Percentiles rank a stretch among this genome's conserved stretches.
Evolutionary conservation across 2,113 vertebrate species (phyloP).

Genomic region (Amazona guildingii): DNA sequence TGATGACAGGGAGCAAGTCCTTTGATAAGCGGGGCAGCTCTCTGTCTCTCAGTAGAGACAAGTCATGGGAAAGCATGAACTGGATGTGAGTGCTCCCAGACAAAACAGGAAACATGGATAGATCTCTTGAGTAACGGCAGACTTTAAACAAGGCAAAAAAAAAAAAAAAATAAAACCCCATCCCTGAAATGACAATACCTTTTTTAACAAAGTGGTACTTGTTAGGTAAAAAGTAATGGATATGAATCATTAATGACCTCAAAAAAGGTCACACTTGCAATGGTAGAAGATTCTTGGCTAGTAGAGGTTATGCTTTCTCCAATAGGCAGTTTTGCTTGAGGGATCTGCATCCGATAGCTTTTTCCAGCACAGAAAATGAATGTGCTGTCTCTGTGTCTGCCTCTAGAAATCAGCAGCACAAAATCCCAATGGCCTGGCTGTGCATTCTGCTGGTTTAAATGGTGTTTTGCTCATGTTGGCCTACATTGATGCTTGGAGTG

Average conservation of each 20-base stretch:
- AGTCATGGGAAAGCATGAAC: no score
- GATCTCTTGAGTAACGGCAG: neutral
- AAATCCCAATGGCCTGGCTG: neutral
- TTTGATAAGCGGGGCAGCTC: neutral
- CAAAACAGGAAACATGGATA: neutral
- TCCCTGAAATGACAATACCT: neutral
- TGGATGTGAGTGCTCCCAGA: neutral
- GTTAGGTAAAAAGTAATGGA: neutral
- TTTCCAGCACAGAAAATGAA: neutral
- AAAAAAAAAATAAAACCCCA: neutral
- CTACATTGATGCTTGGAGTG: neutral
- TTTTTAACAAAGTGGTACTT: neutral
- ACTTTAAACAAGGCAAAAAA: neutral
- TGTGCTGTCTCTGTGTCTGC: neutral
- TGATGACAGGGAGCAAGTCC: fast-evolving
- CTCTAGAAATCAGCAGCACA: neutral
- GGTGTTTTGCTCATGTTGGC: neutral
- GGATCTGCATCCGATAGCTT: fast-evolving
- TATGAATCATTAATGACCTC: neutral
- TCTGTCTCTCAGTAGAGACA: neutral
- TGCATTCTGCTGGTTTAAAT: neutral
- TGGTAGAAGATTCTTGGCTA: neutral
- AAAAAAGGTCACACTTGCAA: neutral
- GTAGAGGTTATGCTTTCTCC: neutral
- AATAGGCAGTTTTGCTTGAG: neutral